Percentiles rank a stretch among this genome's conserved stretches.
Conservation (phyloP, 1,140 invertebrate species). For the Drosophila dunni region DNA sequence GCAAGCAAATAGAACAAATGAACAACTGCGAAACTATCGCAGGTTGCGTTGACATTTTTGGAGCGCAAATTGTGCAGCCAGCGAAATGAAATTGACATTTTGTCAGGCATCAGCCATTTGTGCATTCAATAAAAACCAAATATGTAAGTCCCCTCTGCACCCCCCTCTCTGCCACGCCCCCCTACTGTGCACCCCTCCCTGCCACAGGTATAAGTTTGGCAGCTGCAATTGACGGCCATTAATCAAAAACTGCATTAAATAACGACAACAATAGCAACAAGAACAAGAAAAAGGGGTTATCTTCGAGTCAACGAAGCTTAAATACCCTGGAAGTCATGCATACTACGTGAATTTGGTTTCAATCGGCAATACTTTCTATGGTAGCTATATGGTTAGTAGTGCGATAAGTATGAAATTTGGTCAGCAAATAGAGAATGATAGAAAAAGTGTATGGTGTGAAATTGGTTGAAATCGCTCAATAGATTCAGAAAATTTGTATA, state of each 20-base stretch:
- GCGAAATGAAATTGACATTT: slow-evolving; percentile 67
- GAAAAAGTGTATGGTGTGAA: too few species aligned
- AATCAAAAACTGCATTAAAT: slow-evolving; percentile 41
- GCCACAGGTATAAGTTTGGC: background rate
- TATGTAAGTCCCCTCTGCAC: background rate
- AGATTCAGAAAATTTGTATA: too few species aligned
- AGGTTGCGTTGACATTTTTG: slow-evolving; percentile 34
- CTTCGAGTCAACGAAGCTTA: too few species aligned
- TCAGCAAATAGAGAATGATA: too few species aligned
- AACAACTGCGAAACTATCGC: slow-evolving; percentile 14
- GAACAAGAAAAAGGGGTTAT: background rate
- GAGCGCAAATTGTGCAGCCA: slow-evolving; percentile 22
- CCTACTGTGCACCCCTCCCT: background rate
- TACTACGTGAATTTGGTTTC: too few species aligned
- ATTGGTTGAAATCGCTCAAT: too few species aligned
- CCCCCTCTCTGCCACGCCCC: too few species aligned
- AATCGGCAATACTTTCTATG: too few species aligned
- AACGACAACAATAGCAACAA: slow-evolving; percentile 9
- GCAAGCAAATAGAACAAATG: slow-evolving; percentile 14
- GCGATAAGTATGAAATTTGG: too few species aligned
- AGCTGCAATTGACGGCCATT: slow-evolving; percentile 18
- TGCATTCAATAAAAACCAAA: slow-evolving; percentile 24
- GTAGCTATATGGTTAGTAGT: too few species aligned
- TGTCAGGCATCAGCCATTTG: slow-evolving; percentile 26
- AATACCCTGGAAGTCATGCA: too few species aligned